These are phyloP conservation scores for Zaprionus ghesquierei DNA, from an alignment of 1,140 invertebrate species.

Conservation along the genomic window DNA sequence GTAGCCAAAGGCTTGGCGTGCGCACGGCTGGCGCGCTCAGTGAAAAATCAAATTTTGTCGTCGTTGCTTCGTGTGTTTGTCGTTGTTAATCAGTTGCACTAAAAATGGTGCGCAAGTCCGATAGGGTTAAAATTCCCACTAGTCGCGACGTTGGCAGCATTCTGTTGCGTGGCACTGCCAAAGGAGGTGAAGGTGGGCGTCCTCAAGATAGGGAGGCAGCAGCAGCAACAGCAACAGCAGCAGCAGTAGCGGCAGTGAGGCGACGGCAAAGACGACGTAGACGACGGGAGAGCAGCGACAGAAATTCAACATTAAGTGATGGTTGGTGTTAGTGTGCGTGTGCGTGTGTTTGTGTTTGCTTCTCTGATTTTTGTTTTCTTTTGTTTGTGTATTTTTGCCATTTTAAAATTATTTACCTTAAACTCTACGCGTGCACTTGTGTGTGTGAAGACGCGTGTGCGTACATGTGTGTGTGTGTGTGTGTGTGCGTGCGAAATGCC, in stretches of 20 bases:
- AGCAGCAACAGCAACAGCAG: not conserved
- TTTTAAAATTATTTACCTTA: conserved; percentile 34
- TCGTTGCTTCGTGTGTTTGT: conserved; percentile 49
- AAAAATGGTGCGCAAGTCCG: conserved; percentile 80
- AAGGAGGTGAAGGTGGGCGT: conserved; percentile 34
- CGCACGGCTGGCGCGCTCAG: conserved; percentile 32
- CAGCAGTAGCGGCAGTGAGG: too few species aligned
- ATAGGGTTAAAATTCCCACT: conserved; percentile 76
- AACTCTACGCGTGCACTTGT: not conserved
- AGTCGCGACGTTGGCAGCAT: conserved; percentile 55
- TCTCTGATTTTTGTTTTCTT: conserved; percentile 31
- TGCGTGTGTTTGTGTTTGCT: conserved; percentile 18
- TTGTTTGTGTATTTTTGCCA: conserved; percentile 36
- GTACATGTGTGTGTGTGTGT: conserved; percentile 3
- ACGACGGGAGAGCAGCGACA: conserved; percentile 44
- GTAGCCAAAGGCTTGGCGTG: conserved; percentile 39
- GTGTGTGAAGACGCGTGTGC: not conserved
- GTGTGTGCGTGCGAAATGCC: not conserved
- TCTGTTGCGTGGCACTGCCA: conserved; percentile 64
- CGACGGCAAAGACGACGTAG: conserved; percentile 14
- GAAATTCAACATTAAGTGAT: conserved; percentile 63
- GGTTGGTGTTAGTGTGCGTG: conserved; percentile 32
- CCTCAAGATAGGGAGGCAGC: conserved; percentile 13
- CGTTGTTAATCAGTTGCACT: conserved; percentile 78
- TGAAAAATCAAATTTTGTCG: conserved; percentile 56